Percentiles rank a stretch among this genome's conserved stretches.
phyloP scores from a whole-genome alignment of 2,888 invertebrate species.

The Microctonus hyperodae region DNA sequence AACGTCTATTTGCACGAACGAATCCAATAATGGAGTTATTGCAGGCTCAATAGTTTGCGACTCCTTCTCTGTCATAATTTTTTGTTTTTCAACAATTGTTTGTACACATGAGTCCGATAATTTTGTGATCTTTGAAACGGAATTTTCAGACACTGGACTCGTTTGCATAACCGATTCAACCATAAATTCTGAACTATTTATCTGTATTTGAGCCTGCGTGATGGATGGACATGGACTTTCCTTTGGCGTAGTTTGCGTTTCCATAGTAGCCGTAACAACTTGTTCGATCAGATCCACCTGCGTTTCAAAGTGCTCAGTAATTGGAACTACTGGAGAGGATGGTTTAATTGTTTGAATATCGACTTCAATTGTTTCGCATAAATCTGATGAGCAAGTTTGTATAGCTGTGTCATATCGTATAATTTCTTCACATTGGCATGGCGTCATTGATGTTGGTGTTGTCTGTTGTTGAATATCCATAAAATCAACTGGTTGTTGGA shows the following conservation, averaged over 20 bases:
- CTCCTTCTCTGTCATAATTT: constrained; percentile 53
- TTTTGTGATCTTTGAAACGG: constrained; percentile 22
- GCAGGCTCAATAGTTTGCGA: constrained; percentile 47
- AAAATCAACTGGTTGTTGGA: constrained; percentile 17
- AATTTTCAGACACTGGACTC: constrained; percentile 42
- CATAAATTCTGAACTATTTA: constrained; percentile 40
- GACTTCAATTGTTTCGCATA: constrained; percentile 53
- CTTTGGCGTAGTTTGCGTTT: constrained; percentile 53
- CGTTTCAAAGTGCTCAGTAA: constrained; percentile 63
- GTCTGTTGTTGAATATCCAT: constrained; percentile 46
- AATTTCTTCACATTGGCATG: constrained; percentile 49
- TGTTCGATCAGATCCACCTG: constrained; percentile 64
- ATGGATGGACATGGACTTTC: constrained; percentile 44
- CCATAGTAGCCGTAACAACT: constrained; percentile 39
- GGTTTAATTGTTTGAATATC: constrained; percentile 51
- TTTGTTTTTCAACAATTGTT: constrained; percentile 55
- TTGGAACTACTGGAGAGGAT: constrained; percentile 52
- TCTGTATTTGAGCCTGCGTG: constrained; percentile 50
- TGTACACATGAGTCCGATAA: constrained; percentile 39
- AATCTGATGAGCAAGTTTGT: constrained; percentile 62
- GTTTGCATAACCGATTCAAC: constrained; percentile 44
- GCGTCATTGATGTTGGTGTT: constrained; percentile 41
- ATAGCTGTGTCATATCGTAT: constrained; percentile 57
- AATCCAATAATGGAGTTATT: constrained; percentile 49
- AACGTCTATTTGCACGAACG: constrained; percentile 47